A percentile compares a stretch with the other conserved stretches of the same genome.
phyloP scores from a whole-genome alignment of 2,888 invertebrate genomes.

The Pandemis corylana region DNA sequence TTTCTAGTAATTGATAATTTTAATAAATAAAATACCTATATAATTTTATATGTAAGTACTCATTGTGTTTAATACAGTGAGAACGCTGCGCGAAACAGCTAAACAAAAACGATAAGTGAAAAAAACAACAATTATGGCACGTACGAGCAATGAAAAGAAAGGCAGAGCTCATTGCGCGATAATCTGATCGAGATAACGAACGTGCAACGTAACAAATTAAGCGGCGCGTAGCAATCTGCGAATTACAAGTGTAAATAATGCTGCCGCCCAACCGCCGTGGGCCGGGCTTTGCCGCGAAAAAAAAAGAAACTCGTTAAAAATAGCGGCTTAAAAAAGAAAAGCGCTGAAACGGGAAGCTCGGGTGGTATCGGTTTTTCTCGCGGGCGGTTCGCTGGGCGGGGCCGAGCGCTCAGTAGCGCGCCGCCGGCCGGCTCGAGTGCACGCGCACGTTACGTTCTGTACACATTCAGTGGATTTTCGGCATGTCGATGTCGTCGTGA shows the following conservation, averaged over 20 bases:
- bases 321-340: slow-evolving; percentile 85
- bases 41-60: not conserved
- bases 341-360: slow-evolving; percentile 84
- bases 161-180: slow-evolving; percentile 56
- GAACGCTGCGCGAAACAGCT: slow-evolving; percentile 8
- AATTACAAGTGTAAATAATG: slow-evolving; percentile 85
- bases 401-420: slow-evolving; percentile 84
- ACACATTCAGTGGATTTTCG: slow-evolving; percentile 77
- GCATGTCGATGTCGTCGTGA: slow-evolving; percentile 83
- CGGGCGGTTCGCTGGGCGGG: slow-evolving; percentile 83
- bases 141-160: slow-evolving; percentile 39
- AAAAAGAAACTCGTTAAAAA: slow-evolving; percentile 82
- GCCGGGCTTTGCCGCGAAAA: slow-evolving; percentile 75
- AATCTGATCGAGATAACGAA: slow-evolving; percentile 67
- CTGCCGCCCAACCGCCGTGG: slow-evolving; percentile 83
- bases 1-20: not conserved
- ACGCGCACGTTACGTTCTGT: slow-evolving; percentile 60
- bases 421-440: slow-evolving; percentile 86
- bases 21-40: not conserved
- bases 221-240: slow-evolving; percentile 71
- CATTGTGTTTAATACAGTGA: not conserved
- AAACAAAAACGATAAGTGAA: slow-evolving; percentile 22
- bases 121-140: slow-evolving; percentile 30
- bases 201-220: slow-evolving; percentile 73
- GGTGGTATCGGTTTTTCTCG: slow-evolving; percentile 83